Conservation (phyloP, 2,797 vertebrate species). For the Xenopus petersii region DNA sequence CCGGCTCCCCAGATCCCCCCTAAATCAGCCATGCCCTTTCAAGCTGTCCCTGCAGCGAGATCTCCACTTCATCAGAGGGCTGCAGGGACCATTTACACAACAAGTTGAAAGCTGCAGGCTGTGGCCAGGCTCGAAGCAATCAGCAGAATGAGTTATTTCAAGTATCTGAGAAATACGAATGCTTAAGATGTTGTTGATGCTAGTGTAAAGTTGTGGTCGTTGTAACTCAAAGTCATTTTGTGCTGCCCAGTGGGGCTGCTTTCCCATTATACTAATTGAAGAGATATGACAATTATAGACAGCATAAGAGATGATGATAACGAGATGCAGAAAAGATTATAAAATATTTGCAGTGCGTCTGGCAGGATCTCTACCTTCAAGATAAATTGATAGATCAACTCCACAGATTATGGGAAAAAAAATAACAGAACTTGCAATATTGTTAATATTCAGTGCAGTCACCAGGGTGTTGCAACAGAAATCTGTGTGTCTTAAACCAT, state of each 20-base stretch:
- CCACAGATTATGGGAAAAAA: no score
- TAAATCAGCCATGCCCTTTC: constrained; percentile 68
- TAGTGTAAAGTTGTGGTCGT: neutral
- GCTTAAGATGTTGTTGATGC: neutral
- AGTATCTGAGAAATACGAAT: constrained; percentile 3
- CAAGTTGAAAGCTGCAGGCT: constrained; percentile 20
- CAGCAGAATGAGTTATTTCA: constrained; percentile 24
- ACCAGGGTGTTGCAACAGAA: no score
- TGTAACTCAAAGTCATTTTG: constrained; percentile 15
- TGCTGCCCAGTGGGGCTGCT: neutral
- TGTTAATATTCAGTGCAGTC: no score
- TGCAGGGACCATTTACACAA: neutral
- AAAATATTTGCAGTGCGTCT: no score
- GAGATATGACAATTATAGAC: neutral
- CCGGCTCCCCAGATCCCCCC: constrained; percentile 56
- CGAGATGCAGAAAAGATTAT: no score
- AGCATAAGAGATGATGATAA: constrained; percentile 1
- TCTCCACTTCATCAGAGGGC: constrained; percentile 39
- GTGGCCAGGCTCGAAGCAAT: neutral
- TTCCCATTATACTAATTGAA: constrained; percentile 18
- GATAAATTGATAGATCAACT: no score
- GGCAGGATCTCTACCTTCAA: no score
- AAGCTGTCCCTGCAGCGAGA: constrained; percentile 60
- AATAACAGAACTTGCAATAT: no score
- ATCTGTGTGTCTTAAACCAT: no score